Base-by-base conservation (phyloP, 2,113 vertebrate genomes). In the Colius striatus region DNA sequence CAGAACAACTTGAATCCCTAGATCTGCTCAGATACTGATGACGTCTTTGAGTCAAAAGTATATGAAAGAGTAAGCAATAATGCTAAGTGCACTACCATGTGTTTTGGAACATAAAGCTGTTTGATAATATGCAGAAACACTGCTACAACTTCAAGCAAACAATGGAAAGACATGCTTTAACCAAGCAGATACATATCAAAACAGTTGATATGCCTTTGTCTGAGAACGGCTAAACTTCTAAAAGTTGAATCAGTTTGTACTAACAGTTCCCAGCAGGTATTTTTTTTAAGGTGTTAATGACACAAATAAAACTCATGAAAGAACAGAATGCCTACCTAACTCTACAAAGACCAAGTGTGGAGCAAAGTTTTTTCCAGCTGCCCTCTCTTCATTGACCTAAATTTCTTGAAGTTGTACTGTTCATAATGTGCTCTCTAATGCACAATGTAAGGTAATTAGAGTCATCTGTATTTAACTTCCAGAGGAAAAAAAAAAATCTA, bases 381-480 rank as follows among this genome's bases (percentile, higher is more conserved):
- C 25, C 11, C 77, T 55, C 72, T 70, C 87, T 94, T 86, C 23
- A 30, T 16, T 88, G 95, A 96, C 96, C 97, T 93, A 85, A 89
- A 96, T 95, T 96, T 97, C 97, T 95, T 75, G 30, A 94, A 96
- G 92, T 79, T 84, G 84, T 94, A 84, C 94, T 92, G 80, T 67
- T 97, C 96, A 93, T 95, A 95, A 96, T 65, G 77, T 91, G 67
- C 76, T 96, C 96, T 97, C 96, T 83, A 96, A 98, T 38, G 93
- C 91, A 96, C 93, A 93, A 88, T 93, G 92, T 88, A 92, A 97
- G 87, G 89, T 97, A 97, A 98, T 97, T 96, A 97, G 96, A 97
- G 96, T 97, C 96, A 97, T 97, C 97, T 97, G 97, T 97, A 97
- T 90, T 97, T 97, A 98, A 97, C 97, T 97, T 98, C 90, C 92